Evolutionary conservation across 2,888 invertebrate species (phyloP), one percentile per base, ranked within the genome.

Genomic region (Tipula lateralis): DNA sequence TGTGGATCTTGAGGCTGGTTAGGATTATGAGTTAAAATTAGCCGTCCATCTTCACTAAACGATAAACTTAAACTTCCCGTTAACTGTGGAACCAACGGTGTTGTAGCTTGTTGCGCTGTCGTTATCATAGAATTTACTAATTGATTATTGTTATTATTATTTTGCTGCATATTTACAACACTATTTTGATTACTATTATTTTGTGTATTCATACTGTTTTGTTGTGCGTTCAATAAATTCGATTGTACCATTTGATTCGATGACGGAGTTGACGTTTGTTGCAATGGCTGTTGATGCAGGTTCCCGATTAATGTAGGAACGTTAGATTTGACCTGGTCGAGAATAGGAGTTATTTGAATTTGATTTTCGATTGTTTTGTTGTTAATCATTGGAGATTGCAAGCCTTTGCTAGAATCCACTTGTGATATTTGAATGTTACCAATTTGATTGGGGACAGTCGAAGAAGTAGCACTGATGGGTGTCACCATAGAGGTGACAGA

Each of bases 1-100:
- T 91, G 90, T 84, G 90, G 88, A 87, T 92, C 92, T 86, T 92
- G 92, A 83, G 92, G 92, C 80, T 91, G 88, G 84, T 91, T 92
- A 2, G 93, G 92, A 86, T 93, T 93, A 87, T 94, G 94, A 82
- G 94, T 93, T 84, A 94, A 88, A 80, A 94, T 91, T 82, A 94
- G 90, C 29, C 93, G 90, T 44, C 89, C 94, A 87, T 94, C 94
- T 88, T 94, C 94, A 0, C 93, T 93, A 83, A 94, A 91, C 0
- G 94, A 93, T 85, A 94, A 89, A 85, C 93, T 92, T 85, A 94
- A 91, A 84, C 93, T 93, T 0, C 93, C 93, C 29, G 92, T 92
- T 6, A 93, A 88, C 87, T 93, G 93, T 1, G 91, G 90, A 84
- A 91, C 90, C 6, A 86, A 85, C 29, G 88, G 86, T 83, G 86